phyloP scores from a whole-genome alignment of 2,888 invertebrate genomes.

The Dermolepida albohirtum region DNA sequence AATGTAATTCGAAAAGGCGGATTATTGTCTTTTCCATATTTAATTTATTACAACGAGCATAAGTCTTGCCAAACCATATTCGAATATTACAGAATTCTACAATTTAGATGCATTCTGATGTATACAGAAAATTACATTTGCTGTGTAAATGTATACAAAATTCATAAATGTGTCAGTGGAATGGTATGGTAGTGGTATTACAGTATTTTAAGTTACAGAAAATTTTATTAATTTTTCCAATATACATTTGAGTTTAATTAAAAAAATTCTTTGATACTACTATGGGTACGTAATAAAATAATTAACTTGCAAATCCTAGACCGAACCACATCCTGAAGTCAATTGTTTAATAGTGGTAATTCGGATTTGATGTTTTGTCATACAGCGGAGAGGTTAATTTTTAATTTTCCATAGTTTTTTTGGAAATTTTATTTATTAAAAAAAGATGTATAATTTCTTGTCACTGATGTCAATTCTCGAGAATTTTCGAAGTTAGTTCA shows the following conservation, averaged over 20 bases:
- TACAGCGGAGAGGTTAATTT: slow-evolving; percentile 50
- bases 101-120: slow-evolving; percentile 1
- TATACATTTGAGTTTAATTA: slow-evolving; percentile 25
- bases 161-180: slow-evolving; percentile 18
- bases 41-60: no score
- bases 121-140: neutral
- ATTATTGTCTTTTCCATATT: no score
- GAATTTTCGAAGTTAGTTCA: slow-evolving; percentile 20
- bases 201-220: slow-evolving; percentile 29
- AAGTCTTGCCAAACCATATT: no score
- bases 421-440: slow-evolving; percentile 38
- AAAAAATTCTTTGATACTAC: slow-evolving; percentile 35
- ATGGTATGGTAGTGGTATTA: slow-evolving; percentile 25
- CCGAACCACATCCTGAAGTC: slow-evolving; percentile 26
- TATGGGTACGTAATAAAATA: slow-evolving; percentile 39
- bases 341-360: slow-evolving; percentile 36
- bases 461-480: slow-evolving; percentile 36
- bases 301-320: slow-evolving; percentile 11
- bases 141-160: slow-evolving; percentile 6
- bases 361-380: slow-evolving; percentile 45
- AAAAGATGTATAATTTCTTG: slow-evolving; percentile 36
- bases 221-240: slow-evolving; percentile 37
- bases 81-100: no score
- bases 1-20: no score
- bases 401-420: slow-evolving; percentile 45